Evolutionary conservation across 2,113 vertebrate genomes (phyloP).

Genomic region (Hystrix brachyura): DNA sequence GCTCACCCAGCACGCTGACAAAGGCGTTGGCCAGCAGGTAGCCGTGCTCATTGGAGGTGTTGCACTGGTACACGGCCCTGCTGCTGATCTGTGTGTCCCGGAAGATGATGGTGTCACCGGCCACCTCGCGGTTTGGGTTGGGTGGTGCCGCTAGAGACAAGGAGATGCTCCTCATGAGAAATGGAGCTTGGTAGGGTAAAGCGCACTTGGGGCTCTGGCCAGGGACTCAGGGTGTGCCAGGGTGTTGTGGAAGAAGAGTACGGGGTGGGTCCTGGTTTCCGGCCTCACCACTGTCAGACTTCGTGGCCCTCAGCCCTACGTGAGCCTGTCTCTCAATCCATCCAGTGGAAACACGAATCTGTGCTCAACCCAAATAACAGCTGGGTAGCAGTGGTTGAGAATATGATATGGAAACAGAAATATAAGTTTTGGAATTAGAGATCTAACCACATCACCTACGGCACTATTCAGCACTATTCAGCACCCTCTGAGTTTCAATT

Average conservation of each 20-base stretch:
- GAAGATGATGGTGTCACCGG: conserved; percentile 96
- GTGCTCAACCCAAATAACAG: neutral
- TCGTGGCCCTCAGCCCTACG: neutral
- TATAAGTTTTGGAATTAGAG: neutral
- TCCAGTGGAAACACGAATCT: neutral
- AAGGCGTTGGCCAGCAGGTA: conserved; percentile 98
- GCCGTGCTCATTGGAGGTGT: conserved; percentile 97
- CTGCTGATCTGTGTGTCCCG: conserved; percentile 95
- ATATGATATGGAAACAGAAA: neutral
- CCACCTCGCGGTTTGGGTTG: conserved; percentile 91
- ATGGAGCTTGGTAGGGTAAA: fast-evolving
- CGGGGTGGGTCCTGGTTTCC: neutral
- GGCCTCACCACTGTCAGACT: no score
- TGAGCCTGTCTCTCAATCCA: neutral
- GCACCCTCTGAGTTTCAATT: neutral
- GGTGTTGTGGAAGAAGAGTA: neutral
- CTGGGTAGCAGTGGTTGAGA: neutral
- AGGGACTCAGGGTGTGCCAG: conserved; percentile 86
- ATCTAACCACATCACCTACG: neutral
- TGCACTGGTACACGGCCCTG: conserved; percentile 98
- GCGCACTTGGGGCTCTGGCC: neutral
- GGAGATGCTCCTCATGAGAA: neutral
- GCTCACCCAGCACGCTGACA: conserved; percentile 95
- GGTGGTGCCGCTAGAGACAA: conserved; percentile 86
- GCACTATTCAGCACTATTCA: no score